Conservation (phyloP, 2,797 vertebrate genomes). For the Enteromius viviparus region DNA sequence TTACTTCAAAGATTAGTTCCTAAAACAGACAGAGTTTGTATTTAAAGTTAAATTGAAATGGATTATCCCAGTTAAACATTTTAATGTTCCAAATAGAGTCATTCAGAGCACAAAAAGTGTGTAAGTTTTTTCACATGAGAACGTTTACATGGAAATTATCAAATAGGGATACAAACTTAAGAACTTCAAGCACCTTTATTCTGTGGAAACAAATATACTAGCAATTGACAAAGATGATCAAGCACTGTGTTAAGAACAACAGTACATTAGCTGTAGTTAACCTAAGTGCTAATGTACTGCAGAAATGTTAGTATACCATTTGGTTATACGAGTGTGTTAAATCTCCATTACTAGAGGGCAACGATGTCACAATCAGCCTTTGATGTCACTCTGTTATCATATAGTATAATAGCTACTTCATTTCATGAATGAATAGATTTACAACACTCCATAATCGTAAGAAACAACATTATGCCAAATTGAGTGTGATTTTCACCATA, state of each 20-base stretch:
- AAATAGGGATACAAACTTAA: neutral
- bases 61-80: neutral
- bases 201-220: slow-evolving; percentile 9
- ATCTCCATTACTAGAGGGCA: slow-evolving; percentile 17
- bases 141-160: neutral
- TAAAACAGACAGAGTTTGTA: neutral
- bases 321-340: neutral
- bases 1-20: neutral
- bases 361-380: slow-evolving; percentile 3
- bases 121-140: neutral
- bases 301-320: neutral
- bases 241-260: neutral
- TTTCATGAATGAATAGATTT: neutral
- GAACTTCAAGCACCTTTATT: neutral
- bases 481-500: neutral
- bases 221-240: neutral
- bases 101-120: neutral
- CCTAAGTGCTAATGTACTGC: slow-evolving; percentile 19
- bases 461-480: neutral
- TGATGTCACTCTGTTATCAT: slow-evolving; percentile 28
- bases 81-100: neutral
- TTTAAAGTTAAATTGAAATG: neutral
- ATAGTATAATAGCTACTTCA: slow-evolving; percentile 1
- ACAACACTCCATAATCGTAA: neutral
- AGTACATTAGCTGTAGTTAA: neutral